Conservation (phyloP, 1,140 invertebrate genomes). For the Dendroctonus ponderosae region DNA sequence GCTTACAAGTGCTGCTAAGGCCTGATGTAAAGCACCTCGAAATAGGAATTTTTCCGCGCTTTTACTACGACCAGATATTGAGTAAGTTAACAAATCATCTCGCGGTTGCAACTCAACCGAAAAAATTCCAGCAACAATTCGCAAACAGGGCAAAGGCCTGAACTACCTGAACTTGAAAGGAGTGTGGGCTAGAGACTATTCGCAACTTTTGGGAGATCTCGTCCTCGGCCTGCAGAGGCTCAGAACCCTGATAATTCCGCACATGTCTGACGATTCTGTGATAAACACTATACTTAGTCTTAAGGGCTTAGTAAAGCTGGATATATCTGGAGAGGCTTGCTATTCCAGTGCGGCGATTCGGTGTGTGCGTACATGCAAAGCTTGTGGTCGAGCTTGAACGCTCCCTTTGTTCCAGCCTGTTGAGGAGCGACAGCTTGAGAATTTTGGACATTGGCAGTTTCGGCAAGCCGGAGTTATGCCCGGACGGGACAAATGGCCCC, state of each 20-base stretch:
- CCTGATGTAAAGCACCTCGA: conserved; percentile 61
- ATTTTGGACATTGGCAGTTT: conserved; percentile 64
- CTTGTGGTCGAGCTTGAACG: conserved; percentile 6
- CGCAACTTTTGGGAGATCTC: conserved; percentile 60
- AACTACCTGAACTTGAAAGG: conserved; percentile 65
- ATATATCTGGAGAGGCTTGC: conserved; percentile 60
- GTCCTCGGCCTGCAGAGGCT: conserved; percentile 58
- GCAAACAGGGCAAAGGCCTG: conserved; percentile 58
- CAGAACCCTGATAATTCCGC: conserved; percentile 62
- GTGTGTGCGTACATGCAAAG: conserved; percentile 6
- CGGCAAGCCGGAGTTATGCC: conserved; percentile 64
- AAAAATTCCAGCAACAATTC: conserved; percentile 2
- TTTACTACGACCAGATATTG: conserved; percentile 64
- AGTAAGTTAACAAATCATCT: conserved; percentile 39
- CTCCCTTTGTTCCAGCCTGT: conserved; percentile 18
- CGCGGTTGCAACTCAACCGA: not conserved
- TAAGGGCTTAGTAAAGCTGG: conserved; percentile 58
- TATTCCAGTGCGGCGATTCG: conserved; percentile 35
- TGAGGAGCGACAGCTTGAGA: conserved; percentile 55
- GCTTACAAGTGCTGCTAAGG: conserved; percentile 60
- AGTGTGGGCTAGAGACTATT: conserved; percentile 66
- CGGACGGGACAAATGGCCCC: conserved; percentile 50
- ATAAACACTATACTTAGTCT: conserved; percentile 60
- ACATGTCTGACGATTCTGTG: conserved; percentile 66
- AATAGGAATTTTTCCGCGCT: conserved; percentile 64